Base-by-base conservation (phyloP, 2,888 invertebrate species). In the Morinoia aosen region DNA sequence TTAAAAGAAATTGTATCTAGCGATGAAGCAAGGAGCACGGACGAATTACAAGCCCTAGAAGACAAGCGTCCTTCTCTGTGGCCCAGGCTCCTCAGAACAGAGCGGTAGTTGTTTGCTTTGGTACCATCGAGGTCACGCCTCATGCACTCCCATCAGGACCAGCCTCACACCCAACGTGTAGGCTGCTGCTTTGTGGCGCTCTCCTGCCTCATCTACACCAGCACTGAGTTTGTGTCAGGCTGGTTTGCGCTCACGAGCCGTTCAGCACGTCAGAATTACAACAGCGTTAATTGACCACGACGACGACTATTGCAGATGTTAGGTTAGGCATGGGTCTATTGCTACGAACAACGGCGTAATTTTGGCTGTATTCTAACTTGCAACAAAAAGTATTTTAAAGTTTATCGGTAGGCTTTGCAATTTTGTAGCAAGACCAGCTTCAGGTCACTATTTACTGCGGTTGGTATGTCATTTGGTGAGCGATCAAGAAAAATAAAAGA, bases 101-200 rank as follows among this genome's bases (percentile, higher is more conserved):
- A 90, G 90, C 90, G 48, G 48, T 48, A 90, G 90, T 90, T 90
- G 90, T 90, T 90, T 39, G 90, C 90, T 90, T 90, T 90, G 40
- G 90, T 33, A 90, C 39, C 90, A 90, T 40, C 90, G 90, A 90
- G 90, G 90, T 90, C 90, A 90, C 14, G 14, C 40, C 88, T 39
- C n/a, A 11, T 90, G 48, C 90, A 0, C 90, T 90, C 40, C 39
- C 40, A 40, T 90, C 90, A 90, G 48, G 40, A 90, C 90, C 76
- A 33, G 76, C 76, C 76, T 76, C 76, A 76, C 76, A 76, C 25
- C 76, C 76, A 76, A 61, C 33, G 25, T 76, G 33, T 76, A 76
- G 76, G 76, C 76, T 76, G 76, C 76, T 76, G 25, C 16, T 76
- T 25, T 76, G 76, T 19, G 33, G 19, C 76, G 33, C 19, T 76